Percentiles rank a stretch among this genome's conserved stretches.
Conservation (phyloP, 2,113 vertebrate genomes). For the Paramormyrops kingsleyae region DNA sequence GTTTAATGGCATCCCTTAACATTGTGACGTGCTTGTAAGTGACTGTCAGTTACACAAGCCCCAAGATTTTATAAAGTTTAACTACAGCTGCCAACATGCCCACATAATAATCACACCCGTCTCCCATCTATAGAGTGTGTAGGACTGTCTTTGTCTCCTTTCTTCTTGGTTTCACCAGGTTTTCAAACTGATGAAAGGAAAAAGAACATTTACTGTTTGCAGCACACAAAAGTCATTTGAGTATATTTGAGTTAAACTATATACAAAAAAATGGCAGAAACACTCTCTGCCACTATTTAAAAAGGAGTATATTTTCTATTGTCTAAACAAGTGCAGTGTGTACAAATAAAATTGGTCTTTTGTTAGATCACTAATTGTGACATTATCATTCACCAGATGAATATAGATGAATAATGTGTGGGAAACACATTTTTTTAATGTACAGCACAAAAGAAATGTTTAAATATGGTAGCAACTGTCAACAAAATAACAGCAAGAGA, state of each 20-base stretch:
- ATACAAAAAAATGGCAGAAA: not conserved
- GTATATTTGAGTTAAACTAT: not conserved
- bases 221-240: not conserved
- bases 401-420: not conserved
- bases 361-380: not conserved
- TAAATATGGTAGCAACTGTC: not conserved
- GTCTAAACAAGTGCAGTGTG: not conserved
- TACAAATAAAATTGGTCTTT: not conserved
- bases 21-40: not conserved
- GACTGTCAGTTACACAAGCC: not conserved
- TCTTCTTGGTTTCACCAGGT: not conserved
- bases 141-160: not conserved
- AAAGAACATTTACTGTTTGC: not conserved
- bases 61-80: not conserved
- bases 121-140: not conserved
- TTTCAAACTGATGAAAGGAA: not conserved
- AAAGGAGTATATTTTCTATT: not conserved
- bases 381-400: not conserved
- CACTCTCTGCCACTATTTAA: not conserved
- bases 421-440: not conserved
- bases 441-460: not conserved
- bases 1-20: not conserved
- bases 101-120: not conserved
- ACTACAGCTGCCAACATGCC: not conserved
- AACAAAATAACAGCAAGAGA: not conserved